phyloP scores from a whole-genome alignment of 1,140 invertebrate species.

The Gonatopus flavifemur region DNA sequence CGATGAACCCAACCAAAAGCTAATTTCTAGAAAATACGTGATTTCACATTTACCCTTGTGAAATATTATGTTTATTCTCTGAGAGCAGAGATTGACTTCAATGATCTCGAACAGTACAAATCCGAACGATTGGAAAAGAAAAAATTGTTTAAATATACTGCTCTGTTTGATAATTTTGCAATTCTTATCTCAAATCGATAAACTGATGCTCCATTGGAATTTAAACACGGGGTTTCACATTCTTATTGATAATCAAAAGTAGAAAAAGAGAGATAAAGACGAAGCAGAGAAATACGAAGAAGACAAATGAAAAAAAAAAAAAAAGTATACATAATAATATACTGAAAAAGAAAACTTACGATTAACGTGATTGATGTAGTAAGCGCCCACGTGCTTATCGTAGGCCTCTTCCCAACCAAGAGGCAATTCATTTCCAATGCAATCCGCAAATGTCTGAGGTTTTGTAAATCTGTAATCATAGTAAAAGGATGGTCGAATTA shows the following conservation, averaged over 20 bases:
- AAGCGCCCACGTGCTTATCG: conserved; percentile 89
- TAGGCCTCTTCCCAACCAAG: conserved; percentile 95
- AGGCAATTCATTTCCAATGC: conserved; percentile 94
- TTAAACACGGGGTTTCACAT: neutral
- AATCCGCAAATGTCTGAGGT: conserved; percentile 95
- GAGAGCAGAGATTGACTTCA: too few species aligned
- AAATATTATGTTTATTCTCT: too few species aligned
- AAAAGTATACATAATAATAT: conserved; percentile 11
- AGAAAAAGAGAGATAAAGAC: conserved; percentile 7
- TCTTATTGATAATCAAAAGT: conserved; percentile 2
- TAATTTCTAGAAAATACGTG: too few species aligned
- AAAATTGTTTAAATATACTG: too few species aligned
- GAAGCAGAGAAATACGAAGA: neutral
- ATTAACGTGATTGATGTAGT: conserved; percentile 96
- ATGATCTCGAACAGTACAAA: too few species aligned
- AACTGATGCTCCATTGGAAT: neutral
- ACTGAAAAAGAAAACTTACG: conserved; percentile 74
- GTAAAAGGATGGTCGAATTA: too few species aligned
- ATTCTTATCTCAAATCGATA: neutral
- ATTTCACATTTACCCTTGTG: too few species aligned
- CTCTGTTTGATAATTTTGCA: too few species aligned
- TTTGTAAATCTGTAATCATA: conserved; percentile 86
- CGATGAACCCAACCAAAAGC: too few species aligned
- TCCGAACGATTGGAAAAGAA: too few species aligned
- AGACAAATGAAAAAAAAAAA: conserved; percentile 13